A percentile compares a stretch with the other conserved stretches of the same genome.
These are phyloP conservation scores for Pseudomugil gertrudae DNA, from an alignment of 2,797 vertebrate species.

Conservation along the genomic window DNA sequence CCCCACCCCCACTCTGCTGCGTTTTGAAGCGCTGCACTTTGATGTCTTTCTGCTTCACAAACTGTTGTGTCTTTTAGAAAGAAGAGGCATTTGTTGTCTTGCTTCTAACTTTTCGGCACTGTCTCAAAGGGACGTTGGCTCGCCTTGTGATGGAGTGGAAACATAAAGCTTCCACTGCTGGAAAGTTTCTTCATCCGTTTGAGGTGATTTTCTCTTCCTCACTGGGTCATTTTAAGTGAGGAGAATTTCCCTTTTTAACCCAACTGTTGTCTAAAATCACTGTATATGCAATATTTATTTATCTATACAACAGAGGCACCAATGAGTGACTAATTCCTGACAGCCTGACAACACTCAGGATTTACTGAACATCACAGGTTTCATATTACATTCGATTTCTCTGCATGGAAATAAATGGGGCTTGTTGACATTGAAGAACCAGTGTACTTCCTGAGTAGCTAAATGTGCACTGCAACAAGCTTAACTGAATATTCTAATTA, in stretches of 20 bases:
- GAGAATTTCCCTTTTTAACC: no score
- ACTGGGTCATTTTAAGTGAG: no score
- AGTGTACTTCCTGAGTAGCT: neutral
- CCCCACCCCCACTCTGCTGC: constrained; percentile 15
- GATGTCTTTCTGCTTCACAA: constrained; percentile 41
- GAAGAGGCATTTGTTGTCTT: constrained; percentile 4
- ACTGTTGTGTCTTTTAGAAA: constrained; percentile 34
- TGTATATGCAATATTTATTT: no score
- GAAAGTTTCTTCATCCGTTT: neutral
- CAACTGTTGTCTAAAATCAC: no score
- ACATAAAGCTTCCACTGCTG: neutral
- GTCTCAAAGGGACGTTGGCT: neutral
- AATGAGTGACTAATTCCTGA: no score
- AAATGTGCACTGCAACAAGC: constrained; percentile 2
- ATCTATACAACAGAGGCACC: no score
- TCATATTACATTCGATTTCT: neutral
- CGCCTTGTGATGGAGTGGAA: neutral
- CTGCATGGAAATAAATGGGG: neutral
- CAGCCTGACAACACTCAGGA: no score
- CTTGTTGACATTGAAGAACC: neutral
- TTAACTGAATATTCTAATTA: constrained; percentile 15
- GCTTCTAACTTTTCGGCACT: constrained; percentile 4
- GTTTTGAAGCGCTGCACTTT: constrained; percentile 59
- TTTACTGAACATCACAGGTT: neutral
- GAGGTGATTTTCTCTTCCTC: no score